Evolutionary conservation across 1,140 invertebrate genomes (phyloP), one percentile per base, ranked within the genome.

Genomic region (Drepana arcuata): DNA sequence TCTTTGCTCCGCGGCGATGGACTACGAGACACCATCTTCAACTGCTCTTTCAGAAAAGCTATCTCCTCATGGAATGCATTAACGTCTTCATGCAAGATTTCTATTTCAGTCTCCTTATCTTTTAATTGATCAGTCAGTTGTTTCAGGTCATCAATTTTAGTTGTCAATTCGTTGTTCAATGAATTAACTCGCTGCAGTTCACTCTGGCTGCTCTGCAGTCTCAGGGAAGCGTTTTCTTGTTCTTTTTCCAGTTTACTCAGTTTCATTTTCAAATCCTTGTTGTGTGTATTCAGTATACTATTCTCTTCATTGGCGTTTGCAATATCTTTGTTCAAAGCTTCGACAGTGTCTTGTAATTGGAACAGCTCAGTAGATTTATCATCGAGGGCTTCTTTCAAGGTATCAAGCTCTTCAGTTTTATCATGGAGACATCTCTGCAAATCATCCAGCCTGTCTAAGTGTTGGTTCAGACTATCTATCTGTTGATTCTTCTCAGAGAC

Each of bases 401-500:
- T 78, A 7, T 80, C 66, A 7, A 83, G 47, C 48, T 84, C 67
- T 32, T 82, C 64, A 7, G 74, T 81, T 58, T 84, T 84, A 23
- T 85, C 79, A 16, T 69, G 62, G 1, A 86, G 53, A 34, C 65
- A 52, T 41, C 75, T 65, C 39, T 85, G 80, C 31, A 85, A 42
- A 34, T 82, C 69, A 21, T 85, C 83, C 10, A 85, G 43, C 39
- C 71, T 64, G 32, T 85, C 83, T 35, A 84, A 48, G 49, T 85
- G 81, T 38, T 79, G 77, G 49, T 85, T 85, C 5, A 85, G 50
- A 43, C 71, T 84, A 31, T 85, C 83, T 10, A 85, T 85, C 42
- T 85, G 83, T 41, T 83, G 74, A 49, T 85, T 85, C 37, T 85
- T 85, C 35, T 85, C 83, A 0, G 73, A 68, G 0, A 85, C 78